Percentiles rank a stretch among this genome's conserved stretches.
Conservation (phyloP, 2,888 invertebrate genomes). For the Sussaba pulchella region DNA sequence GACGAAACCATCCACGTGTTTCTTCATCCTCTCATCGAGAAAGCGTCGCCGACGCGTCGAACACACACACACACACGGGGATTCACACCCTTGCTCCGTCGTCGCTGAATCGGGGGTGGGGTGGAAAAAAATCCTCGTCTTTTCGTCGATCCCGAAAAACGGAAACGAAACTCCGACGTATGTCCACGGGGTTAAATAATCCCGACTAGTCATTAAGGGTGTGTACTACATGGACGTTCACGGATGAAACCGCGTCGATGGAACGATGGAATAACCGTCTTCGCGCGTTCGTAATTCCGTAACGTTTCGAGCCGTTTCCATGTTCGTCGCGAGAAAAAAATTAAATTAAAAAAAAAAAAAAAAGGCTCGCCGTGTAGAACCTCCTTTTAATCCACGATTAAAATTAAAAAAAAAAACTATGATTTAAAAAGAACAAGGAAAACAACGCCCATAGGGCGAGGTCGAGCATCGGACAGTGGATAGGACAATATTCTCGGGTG, state of each 20-base stretch:
- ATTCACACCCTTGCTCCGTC: constrained; percentile 44
- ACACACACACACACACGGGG: constrained; percentile 22
- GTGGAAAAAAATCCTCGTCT: constrained; percentile 40
- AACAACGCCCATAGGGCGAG: not conserved
- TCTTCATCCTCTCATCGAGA: constrained; percentile 40
- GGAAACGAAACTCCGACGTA: constrained; percentile 16
- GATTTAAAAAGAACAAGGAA: not conserved
- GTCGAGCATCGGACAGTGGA: constrained; percentile 13
- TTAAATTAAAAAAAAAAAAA: no score
- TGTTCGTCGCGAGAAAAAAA: constrained; percentile 5
- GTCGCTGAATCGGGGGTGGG: constrained; percentile 49
- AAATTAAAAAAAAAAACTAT: constrained; percentile 1
- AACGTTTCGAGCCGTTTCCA: constrained; percentile 3
- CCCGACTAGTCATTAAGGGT: constrained; percentile 36
- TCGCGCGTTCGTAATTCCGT: no score
- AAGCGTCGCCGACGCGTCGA: no score
- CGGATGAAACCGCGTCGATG: constrained; percentile 8
- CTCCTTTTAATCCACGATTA: constrained; percentile 3
- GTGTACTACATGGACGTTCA: constrained; percentile 6
- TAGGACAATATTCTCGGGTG: not conserved
- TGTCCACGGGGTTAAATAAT: constrained; percentile 42
- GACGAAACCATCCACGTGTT: constrained; percentile 27
- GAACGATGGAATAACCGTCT: constrained; percentile 8
- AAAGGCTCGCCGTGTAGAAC: constrained; percentile 8
- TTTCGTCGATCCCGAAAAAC: constrained; percentile 46